phyloP scores from a whole-genome alignment of 1,140 invertebrate genomes.

The Diorhabda carinulata region DNA sequence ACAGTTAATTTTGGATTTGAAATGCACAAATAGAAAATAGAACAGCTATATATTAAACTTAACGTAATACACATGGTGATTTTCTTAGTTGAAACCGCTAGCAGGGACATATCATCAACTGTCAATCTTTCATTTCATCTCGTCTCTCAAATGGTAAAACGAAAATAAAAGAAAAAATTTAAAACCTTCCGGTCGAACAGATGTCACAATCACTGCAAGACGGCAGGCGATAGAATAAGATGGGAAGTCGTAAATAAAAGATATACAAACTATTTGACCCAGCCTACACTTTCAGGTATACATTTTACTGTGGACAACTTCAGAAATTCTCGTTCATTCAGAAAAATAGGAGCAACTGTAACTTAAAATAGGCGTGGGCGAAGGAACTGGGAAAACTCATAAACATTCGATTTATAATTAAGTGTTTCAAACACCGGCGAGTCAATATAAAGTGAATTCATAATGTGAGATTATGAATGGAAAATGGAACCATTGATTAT shows the following conservation, averaged over 20 bases:
- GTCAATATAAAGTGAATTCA: constrained; percentile 26
- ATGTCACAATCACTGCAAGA: background rate
- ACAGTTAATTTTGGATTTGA: no score
- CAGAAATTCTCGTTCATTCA: constrained; percentile 23
- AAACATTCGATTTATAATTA: constrained; percentile 24
- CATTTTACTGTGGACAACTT: background rate
- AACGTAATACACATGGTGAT: background rate
- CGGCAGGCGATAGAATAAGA: background rate
- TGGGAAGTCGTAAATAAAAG: constrained; percentile 8
- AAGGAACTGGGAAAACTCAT: constrained; percentile 16
- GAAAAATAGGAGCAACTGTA: constrained; percentile 11
- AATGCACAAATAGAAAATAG: no score
- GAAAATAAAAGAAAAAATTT: background rate
- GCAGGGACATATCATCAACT: background rate
- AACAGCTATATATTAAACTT: background rate
- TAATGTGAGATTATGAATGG: constrained; percentile 21
- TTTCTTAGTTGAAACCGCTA: background rate
- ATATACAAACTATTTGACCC: constrained; percentile 9
- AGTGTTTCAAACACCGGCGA: constrained; percentile 14
- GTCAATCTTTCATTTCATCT: background rate
- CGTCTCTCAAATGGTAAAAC: background rate
- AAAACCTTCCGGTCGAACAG: constrained; percentile 6
- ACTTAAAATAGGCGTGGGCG: background rate
- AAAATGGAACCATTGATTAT: constrained; percentile 34
- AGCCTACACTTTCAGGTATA: constrained; percentile 17